These are phyloP conservation scores for Gila orcuttii DNA, from an alignment of 2,113 vertebrate genomes.

Conservation along the genomic window DNA sequence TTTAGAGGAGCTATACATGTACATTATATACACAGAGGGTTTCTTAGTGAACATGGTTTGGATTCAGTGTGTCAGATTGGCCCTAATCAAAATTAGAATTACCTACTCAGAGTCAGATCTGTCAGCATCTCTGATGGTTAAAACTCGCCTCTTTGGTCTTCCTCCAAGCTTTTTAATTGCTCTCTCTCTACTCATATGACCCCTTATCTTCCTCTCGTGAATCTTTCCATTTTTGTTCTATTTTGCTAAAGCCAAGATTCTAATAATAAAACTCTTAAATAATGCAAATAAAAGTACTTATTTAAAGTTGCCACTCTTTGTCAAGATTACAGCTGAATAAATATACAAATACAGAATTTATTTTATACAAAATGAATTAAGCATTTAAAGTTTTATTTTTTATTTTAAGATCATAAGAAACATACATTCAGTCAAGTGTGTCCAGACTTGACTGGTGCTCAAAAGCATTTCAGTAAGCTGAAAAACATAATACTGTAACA, in stretches of 20 bases:
- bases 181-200: conserved; percentile 64
- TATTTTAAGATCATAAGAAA: background rate
- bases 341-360: background rate
- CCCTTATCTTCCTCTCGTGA: conserved; percentile 13
- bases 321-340: background rate
- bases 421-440: background rate
- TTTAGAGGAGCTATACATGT: background rate
- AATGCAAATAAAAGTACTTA: background rate
- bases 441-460: background rate
- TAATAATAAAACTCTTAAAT: background rate
- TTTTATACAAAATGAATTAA: background rate
- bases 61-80: background rate
- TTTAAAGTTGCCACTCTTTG: background rate
- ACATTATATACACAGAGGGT: background rate
- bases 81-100: background rate
- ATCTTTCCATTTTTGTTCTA: background rate
- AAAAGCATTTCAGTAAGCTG: conserved; percentile 36
- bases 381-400: background rate
- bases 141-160: conserved; percentile 51
- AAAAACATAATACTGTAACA: conserved; percentile 55
- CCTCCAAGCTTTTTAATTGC: conserved; percentile 64
- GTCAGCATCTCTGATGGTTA: background rate
- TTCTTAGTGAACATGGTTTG: background rate
- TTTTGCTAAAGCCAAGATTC: background rate
- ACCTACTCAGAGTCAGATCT: background rate